Evolutionary conservation across 2,888 invertebrate genomes (phyloP).

Genomic region (Emmelina monodactyla): DNA sequence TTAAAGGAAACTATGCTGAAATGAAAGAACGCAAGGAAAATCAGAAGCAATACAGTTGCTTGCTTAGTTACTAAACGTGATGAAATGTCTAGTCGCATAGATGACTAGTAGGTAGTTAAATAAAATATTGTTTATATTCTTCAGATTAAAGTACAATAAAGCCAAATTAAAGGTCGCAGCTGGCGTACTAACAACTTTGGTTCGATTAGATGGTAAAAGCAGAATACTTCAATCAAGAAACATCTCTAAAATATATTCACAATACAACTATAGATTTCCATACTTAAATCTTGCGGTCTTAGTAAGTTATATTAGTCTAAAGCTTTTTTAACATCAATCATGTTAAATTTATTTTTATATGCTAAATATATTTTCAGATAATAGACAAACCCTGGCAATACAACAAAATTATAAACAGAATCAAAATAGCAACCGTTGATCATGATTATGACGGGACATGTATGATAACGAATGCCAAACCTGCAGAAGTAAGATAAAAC

Average conservation of each 20-base stretch:
- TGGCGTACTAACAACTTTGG: constrained; percentile 23
- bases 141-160: too few species aligned
- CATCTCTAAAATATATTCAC: constrained; percentile 25
- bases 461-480: not conserved
- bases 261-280: constrained; percentile 33
- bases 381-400: not conserved
- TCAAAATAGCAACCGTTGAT: not conserved
- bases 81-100: too few species aligned
- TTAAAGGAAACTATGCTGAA: too few species aligned
- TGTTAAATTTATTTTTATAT: not conserved
- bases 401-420: not conserved
- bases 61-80: too few species aligned
- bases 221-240: constrained; percentile 31
- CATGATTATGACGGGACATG: not conserved
- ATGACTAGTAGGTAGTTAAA: too few species aligned
- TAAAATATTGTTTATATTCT: too few species aligned
- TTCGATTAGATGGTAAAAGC: constrained; percentile 8
- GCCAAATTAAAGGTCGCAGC: constrained; percentile 22
- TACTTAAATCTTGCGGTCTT: constrained; percentile 31
- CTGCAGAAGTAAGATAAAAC: not conserved
- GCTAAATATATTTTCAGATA: not conserved
- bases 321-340: not conserved
- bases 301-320: constrained; percentile 21
- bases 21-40: too few species aligned
- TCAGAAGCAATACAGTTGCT: too few species aligned